Conservation (phyloP, 2,113 vertebrate genomes). For the Indicator maculatus region DNA sequence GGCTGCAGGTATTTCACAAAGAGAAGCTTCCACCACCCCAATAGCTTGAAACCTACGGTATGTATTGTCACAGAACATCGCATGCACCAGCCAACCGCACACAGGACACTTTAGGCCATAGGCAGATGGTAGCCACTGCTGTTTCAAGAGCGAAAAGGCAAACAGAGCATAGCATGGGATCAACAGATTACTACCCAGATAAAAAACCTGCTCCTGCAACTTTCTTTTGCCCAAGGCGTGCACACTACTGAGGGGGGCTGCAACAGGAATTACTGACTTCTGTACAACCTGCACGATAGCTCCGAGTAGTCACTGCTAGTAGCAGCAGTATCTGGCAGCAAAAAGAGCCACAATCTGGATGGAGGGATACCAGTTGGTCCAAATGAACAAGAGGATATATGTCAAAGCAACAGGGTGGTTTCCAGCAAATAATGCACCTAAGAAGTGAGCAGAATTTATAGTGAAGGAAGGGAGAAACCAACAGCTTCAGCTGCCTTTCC, state of each 20-base stretch:
- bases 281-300: not conserved
- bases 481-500: not conserved
- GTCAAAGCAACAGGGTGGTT: not conserved
- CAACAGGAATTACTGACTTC: not conserved
- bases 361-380: not conserved
- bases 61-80: not conserved
- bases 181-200: not conserved
- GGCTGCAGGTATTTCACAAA: not conserved
- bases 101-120: not conserved
- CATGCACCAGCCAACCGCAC: rapidly evolving
- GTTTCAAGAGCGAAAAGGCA: not conserved
- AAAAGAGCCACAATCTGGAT: rapidly evolving
- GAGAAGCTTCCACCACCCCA: not conserved
- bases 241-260: not conserved
- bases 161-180: not conserved
- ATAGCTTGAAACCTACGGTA: not conserved
- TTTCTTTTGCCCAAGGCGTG: not conserved
- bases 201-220: not conserved
- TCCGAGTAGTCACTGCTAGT: not conserved
- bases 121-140: not conserved
- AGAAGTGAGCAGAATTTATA: not conserved
- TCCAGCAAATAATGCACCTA: not conserved
- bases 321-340: not conserved
- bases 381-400: not conserved
- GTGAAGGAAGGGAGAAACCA: not conserved